Conservation (phyloP, 1,140 invertebrate species). For the Aphidius ervi region DNA sequence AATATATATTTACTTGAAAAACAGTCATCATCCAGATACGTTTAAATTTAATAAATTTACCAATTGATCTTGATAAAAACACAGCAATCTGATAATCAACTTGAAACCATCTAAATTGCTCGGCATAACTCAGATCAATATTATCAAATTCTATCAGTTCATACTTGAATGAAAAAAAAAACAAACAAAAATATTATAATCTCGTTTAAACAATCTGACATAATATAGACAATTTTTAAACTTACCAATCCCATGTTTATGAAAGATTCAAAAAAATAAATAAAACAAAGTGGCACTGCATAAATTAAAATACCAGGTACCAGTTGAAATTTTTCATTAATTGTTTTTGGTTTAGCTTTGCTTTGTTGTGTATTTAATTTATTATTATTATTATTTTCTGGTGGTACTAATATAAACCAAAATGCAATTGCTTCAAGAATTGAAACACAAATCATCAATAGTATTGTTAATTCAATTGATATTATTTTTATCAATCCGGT, state of each 20-base stretch:
- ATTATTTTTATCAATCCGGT: conserved; percentile 61
- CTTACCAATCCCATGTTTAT: conserved; percentile 86
- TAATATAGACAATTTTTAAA: conserved; percentile 2
- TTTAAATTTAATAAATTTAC: conserved; percentile 67
- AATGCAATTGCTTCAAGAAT: conserved; percentile 63
- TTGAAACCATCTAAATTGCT: conserved; percentile 81
- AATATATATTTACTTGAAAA: conserved; percentile 72
- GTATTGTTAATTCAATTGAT: conserved; percentile 60
- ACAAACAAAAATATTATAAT: conserved; percentile 16
- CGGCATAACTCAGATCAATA: conserved; percentile 59
- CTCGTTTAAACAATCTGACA: not conserved
- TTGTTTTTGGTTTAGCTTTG: conserved; percentile 46
- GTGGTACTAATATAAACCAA: conserved; percentile 56
- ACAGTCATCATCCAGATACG: conserved; percentile 73
- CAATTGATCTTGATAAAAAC: conserved; percentile 80
- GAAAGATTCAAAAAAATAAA: conserved; percentile 87
- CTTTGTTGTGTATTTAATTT: conserved; percentile 41
- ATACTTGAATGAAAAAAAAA: conserved; percentile 57
- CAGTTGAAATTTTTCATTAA: conserved; percentile 58
- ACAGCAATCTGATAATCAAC: conserved; percentile 84
- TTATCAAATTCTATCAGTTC: conserved; percentile 71
- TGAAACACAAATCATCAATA: conserved; percentile 72
- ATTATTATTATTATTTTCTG: conserved; percentile 33
- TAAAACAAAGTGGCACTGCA: conserved; percentile 74
- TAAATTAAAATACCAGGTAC: conserved; percentile 67